A percentile compares a stretch with the other conserved stretches of the same genome.
phyloP scores from a whole-genome alignment of 2,113 vertebrate species.

The Agapornis roseicollis region DNA sequence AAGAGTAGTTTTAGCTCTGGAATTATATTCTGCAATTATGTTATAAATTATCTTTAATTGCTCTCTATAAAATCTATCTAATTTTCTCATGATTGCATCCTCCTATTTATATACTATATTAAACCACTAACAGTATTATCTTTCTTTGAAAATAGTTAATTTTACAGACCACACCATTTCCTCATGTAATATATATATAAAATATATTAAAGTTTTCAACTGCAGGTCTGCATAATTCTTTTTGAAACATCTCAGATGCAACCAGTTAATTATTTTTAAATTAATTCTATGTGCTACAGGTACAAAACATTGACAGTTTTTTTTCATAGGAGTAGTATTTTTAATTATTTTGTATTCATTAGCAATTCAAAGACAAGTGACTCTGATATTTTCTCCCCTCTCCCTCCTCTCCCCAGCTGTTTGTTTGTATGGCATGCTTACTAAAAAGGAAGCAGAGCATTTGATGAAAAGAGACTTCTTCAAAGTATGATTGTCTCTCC shows the following conservation, averaged over 20 bases:
- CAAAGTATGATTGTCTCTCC: neutral
- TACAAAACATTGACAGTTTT: conserved; percentile 16
- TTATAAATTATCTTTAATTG: neutral
- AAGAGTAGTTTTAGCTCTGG: neutral
- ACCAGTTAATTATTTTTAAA: neutral
- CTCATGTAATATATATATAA: neutral
- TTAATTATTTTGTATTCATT: neutral
- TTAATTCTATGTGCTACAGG: neutral
- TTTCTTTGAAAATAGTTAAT: neutral
- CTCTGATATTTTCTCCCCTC: neutral
- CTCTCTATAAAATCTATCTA: conserved; percentile 19
- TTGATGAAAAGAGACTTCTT: neutral
- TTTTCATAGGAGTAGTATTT: neutral
- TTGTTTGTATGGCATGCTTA: neutral
- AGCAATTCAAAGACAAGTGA: conserved; percentile 3
- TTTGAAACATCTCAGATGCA: neutral
- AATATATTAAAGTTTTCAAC: neutral
- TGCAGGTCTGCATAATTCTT: neutral
- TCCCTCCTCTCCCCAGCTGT: neutral
- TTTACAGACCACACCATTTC: neutral
- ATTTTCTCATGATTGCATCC: conserved; percentile 5
- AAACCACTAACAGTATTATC: neutral
- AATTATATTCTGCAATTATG: neutral
- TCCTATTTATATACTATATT: conserved; percentile 6
- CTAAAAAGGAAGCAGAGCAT: neutral